Percentiles rank a stretch among this genome's conserved stretches.
These are phyloP conservation scores for Eueides isabella DNA, from an alignment of 1,140 invertebrate species.

Conservation along the genomic window DNA sequence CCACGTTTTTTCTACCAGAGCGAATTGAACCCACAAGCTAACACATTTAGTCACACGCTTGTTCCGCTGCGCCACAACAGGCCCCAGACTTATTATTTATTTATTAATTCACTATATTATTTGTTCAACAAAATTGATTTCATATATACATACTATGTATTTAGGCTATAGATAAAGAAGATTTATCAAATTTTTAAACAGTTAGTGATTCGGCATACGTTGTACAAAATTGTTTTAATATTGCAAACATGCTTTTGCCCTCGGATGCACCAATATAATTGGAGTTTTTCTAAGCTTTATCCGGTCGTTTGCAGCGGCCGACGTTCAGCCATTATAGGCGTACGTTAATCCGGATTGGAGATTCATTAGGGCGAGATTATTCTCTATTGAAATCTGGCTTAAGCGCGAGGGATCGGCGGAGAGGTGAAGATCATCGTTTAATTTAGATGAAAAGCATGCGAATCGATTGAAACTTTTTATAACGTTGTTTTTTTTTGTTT, in stretches of 20 bases:
- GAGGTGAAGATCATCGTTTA: slow-evolving; percentile 29
- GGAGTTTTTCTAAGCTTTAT: slow-evolving; percentile 73
- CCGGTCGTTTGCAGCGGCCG: slow-evolving; percentile 63
- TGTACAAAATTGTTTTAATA: not conserved
- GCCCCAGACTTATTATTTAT: no score
- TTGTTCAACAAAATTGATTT: no score
- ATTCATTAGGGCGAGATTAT: slow-evolving; percentile 83
- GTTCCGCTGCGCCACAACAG: no score
- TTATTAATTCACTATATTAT: no score
- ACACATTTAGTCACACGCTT: no score
- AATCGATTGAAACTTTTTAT: not conserved
- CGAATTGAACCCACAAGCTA: no score
- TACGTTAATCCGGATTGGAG: slow-evolving; percentile 80
- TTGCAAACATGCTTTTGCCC: slow-evolving; percentile 21
- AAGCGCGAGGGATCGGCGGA: slow-evolving; percentile 41
- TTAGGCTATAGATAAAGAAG: not conserved
- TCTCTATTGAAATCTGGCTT: slow-evolving; percentile 82
- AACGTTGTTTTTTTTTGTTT: not conserved
- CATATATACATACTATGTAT: no score
- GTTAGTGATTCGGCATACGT: not conserved
- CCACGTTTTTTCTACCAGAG: no score
- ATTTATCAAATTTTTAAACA: not conserved
- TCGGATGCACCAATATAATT: slow-evolving; percentile 52
- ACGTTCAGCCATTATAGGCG: slow-evolving; percentile 66
- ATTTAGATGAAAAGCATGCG: slow-evolving; percentile 21